phyloP scores from a whole-genome alignment of 2,888 invertebrate species.

The Xanthorhoe designata region DNA sequence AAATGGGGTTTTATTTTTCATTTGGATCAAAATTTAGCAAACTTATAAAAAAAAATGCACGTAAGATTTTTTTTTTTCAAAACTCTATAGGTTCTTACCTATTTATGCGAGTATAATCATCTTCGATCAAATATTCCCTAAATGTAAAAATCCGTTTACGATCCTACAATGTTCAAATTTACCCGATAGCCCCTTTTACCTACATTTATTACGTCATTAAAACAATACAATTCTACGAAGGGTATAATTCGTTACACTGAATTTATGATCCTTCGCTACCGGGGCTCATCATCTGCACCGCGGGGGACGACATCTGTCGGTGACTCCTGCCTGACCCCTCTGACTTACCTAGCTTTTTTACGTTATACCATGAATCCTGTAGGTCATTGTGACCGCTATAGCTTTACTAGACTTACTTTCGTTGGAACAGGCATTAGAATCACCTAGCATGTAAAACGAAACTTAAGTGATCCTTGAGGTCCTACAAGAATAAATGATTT shows the following conservation, averaged over 20 bases:
- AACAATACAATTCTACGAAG: conserved; percentile 43
- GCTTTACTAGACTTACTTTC: too few species aligned
- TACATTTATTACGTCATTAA: conserved; percentile 19
- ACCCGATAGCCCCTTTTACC: conserved; percentile 2
- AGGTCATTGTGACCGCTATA: too few species aligned
- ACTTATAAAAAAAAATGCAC: too few species aligned
- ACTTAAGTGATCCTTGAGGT: too few species aligned
- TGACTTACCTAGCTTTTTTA: not conserved
- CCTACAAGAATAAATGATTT: too few species aligned
- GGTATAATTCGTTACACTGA: conserved; percentile 59
- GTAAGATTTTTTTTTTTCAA: too few species aligned
- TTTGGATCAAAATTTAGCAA: not conserved
- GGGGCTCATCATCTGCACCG: conserved; percentile 74
- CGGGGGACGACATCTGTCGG: conserved; percentile 82
- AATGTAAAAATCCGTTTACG: not conserved
- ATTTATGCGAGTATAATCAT: not conserved
- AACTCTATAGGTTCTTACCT: too few species aligned
- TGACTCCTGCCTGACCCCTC: conserved; percentile 49
- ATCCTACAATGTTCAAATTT: not conserved
- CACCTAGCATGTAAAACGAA: too few species aligned
- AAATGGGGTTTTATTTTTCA: too few species aligned
- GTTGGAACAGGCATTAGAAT: too few species aligned
- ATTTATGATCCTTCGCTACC: conserved; percentile 60
- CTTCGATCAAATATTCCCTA: too few species aligned
- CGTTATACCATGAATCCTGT: too few species aligned